Conservation (phyloP, 2,113 vertebrate species). For the Himantopus leucocephalus region DNA sequence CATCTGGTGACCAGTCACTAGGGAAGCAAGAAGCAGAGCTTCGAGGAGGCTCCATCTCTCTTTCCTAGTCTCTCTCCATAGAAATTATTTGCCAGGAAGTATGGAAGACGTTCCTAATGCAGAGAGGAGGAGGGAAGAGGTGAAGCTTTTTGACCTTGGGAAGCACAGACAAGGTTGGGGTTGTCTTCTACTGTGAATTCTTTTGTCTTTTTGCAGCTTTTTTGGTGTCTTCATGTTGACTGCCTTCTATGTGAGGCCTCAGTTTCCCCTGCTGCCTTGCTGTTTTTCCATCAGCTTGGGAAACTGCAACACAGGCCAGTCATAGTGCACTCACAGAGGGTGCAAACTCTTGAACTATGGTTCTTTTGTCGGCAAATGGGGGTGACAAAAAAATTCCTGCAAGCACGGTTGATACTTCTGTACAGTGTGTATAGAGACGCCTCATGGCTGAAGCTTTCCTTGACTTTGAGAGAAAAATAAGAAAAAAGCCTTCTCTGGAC, state of each 20-base stretch:
- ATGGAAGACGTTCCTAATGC: not conserved
- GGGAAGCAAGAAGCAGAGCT: not conserved
- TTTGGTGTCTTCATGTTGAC: not conserved
- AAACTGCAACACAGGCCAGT: not conserved
- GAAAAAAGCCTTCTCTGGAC: not conserved
- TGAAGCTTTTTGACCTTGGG: not conserved
- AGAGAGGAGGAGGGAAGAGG: not conserved
- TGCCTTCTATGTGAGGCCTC: not conserved
- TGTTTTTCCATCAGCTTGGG: not conserved
- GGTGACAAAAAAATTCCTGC: not conserved
- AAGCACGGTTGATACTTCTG: not conserved
- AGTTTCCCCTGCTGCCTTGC: not conserved
- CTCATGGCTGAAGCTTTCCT: not conserved
- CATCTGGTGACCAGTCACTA: not conserved
- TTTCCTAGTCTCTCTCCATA: not conserved
- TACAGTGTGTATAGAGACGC: not conserved
- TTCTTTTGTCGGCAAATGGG: not conserved
- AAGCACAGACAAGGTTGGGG: not conserved
- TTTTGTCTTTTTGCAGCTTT: not conserved
- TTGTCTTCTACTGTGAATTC: not conserved
- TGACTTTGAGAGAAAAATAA: not conserved
- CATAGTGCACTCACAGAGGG: not conserved
- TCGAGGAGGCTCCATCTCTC: not conserved
- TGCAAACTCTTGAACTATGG: not conserved
- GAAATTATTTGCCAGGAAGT: not conserved